These are phyloP conservation scores for Drosophila lowei DNA, from an alignment of 1,140 invertebrate genomes.

Conservation along the genomic window DNA sequence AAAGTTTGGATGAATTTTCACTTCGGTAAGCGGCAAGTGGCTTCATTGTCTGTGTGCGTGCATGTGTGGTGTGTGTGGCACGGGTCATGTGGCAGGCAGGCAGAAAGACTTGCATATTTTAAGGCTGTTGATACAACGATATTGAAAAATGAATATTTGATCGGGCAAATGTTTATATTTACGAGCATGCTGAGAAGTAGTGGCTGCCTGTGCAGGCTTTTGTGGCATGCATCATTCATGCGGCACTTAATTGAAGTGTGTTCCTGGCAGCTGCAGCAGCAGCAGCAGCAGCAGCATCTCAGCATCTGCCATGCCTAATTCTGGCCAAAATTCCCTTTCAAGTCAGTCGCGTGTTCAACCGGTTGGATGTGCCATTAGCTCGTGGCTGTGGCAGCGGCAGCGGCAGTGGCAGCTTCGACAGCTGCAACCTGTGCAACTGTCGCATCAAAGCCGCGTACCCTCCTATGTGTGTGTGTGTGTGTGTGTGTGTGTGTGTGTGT, in stretches of 20 bases:
- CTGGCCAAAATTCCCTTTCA: slow-evolving; percentile 11
- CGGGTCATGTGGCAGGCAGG: background rate
- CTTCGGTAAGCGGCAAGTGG: slow-evolving; percentile 30
- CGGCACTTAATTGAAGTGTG: slow-evolving; percentile 39
- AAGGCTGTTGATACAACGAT: slow-evolving; percentile 37
- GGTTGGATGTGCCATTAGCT: slow-evolving; percentile 30
- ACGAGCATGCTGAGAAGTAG: slow-evolving; percentile 1
- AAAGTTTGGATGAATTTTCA: slow-evolving; percentile 53
- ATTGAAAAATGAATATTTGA: slow-evolving; percentile 75
- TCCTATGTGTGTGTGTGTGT: background rate
- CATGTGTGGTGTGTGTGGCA: background rate
- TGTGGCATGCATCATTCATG: slow-evolving; percentile 22
- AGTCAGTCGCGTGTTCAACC: slow-evolving; percentile 48
- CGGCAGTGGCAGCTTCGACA: slow-evolving; percentile 17
- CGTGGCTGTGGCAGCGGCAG: slow-evolving; percentile 13
- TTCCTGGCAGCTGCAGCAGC: slow-evolving; percentile 15
- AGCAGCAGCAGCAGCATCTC: slow-evolving; percentile 7
- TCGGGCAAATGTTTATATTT: slow-evolving; percentile 40
- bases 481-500: background rate
- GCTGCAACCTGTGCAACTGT: slow-evolving; percentile 2
- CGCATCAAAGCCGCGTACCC: background rate
- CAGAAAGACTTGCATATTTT: slow-evolving; percentile 35
- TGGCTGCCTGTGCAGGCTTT: background rate
- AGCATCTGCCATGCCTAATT: slow-evolving; percentile 52
- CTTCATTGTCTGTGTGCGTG: background rate